Conservation (phyloP, 2,888 invertebrate species). For the Tyria jacobaeae region DNA sequence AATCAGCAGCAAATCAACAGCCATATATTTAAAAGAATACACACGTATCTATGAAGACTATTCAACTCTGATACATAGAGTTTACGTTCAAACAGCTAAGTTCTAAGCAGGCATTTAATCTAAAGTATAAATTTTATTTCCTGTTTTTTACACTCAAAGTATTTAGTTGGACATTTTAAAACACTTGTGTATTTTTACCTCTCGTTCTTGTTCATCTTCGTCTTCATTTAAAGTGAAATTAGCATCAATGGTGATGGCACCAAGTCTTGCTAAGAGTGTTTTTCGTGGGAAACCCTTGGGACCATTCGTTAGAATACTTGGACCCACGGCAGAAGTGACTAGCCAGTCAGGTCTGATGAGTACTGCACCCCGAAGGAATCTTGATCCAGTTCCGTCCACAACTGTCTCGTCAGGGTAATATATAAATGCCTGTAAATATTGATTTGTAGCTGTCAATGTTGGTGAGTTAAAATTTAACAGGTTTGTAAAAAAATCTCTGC, state of each 20-base stretch:
- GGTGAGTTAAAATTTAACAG: no score
- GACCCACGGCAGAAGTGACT: constrained; percentile 67
- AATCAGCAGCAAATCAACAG: no score
- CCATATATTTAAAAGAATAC: no score
- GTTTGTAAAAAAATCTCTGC: no score
- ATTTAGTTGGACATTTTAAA: no score
- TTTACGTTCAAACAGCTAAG: no score
- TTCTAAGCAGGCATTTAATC: no score
- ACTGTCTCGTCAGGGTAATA: constrained; percentile 74
- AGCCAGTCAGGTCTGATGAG: constrained; percentile 72
- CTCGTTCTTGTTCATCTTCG: constrained; percentile 79
- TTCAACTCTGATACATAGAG: no score
- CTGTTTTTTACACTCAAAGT: no score
- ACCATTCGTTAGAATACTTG: constrained; percentile 44
- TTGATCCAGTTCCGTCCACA: constrained; percentile 56
- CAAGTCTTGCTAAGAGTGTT: constrained; percentile 75
- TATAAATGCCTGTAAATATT: constrained; percentile 68
- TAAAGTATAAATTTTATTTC: no score
- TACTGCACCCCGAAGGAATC: constrained; percentile 70
- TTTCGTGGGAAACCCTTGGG: constrained; percentile 68
- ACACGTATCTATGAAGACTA: no score
- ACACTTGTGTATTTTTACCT: constrained; percentile 55
- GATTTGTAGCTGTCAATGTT: neutral
- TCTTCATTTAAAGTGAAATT: constrained; percentile 76
- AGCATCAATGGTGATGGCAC: constrained; percentile 67